A percentile compares a stretch with the other conserved stretches of the same genome.
Conservation (phyloP, 2,888 invertebrate genomes). For the Saturnia pavonia region DNA sequence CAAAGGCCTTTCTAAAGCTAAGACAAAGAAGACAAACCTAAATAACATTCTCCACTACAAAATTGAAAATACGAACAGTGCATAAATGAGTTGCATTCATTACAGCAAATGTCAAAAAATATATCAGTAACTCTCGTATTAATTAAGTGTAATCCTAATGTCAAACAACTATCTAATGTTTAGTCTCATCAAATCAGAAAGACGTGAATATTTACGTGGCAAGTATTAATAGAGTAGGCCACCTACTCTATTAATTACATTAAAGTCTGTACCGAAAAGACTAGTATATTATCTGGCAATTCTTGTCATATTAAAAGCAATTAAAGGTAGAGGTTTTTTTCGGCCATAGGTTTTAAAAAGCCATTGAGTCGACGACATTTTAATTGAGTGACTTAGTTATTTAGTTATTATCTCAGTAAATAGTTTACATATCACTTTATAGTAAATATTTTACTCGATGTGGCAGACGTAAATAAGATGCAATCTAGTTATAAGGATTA, state of each 20-base stretch:
- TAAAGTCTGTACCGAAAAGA: conserved; percentile 20
- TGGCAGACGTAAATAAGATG: background rate
- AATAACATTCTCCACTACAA: conserved; percentile 72
- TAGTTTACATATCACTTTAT: background rate
- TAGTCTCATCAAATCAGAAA: conserved; percentile 54
- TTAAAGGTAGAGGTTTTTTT: background rate
- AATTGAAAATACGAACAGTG: conserved; percentile 66
- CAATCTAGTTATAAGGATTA: conserved; percentile 7
- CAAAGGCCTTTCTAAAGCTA: conserved; percentile 45
- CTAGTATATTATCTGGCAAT: background rate
- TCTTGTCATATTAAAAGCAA: background rate
- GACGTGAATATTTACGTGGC: conserved; percentile 52
- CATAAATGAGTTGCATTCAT: conserved; percentile 68
- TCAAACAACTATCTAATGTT: conserved; percentile 64
- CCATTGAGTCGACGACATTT: background rate
- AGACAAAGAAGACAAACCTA: conserved; percentile 64
- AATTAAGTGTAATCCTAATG: conserved; percentile 29
- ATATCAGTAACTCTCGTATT: conserved; percentile 42
- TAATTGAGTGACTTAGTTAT: background rate
- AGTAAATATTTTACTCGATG: background rate
- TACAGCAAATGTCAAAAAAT: conserved; percentile 62
- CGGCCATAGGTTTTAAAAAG: background rate
- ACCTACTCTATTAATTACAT: no score
- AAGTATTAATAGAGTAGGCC: conserved; percentile 61
- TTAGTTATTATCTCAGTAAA: background rate